Conservation (phyloP, 2,113 vertebrate genomes). For the Chaenogobius annularis region DNA sequence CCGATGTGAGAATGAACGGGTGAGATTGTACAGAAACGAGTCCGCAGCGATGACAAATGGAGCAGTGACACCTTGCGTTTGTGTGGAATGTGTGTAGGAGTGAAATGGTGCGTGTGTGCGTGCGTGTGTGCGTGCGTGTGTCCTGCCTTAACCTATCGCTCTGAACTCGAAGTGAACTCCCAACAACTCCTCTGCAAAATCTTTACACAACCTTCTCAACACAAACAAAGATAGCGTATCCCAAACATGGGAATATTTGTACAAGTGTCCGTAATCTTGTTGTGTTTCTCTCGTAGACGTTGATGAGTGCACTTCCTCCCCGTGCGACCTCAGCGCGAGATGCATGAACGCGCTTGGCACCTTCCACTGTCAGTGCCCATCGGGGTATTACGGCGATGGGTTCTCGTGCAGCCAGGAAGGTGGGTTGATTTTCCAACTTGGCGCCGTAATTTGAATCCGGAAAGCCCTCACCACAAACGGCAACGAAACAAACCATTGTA, state of each 20-base stretch:
- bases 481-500: neutral
- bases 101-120: neutral
- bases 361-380: conserved; percentile 84
- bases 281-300: conserved; percentile 62
- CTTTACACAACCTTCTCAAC: neutral
- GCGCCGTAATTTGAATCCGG: neutral
- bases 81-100: conserved; percentile 60
- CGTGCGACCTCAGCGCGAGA: conserved; percentile 79
- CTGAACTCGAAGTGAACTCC: conserved; percentile 55
- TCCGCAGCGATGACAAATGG: conserved; percentile 45
- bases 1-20: conserved; percentile 30
- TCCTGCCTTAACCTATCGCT: conserved; percentile 42
- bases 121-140: neutral
- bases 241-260: neutral
- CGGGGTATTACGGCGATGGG: conserved; percentile 83
- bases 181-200: conserved; percentile 6
- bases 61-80: conserved; percentile 46
- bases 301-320: conserved; percentile 82
- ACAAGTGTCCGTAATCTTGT: neutral
- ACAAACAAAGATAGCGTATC: conserved; percentile 2
- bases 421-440: conserved; percentile 51
- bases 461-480: neutral
- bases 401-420: conserved; percentile 80
- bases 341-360: conserved; percentile 83
- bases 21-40: conserved; percentile 32